These are phyloP conservation scores for Sarcophaga bullata DNA, from an alignment of 1,140 invertebrate genomes.

Conservation along the genomic window DNA sequence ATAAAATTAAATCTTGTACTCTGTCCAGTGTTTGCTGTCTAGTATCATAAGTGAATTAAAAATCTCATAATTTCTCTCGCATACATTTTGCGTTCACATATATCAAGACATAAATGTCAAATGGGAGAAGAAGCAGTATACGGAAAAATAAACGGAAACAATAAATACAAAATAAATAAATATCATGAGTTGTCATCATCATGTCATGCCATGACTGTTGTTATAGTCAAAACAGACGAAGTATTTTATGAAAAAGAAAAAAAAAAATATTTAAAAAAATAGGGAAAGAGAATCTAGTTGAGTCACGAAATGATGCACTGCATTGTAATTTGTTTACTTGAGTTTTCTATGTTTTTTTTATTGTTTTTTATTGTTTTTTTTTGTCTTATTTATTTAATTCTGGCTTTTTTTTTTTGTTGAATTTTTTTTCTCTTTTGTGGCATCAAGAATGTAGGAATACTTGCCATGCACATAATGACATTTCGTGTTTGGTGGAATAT, in stretches of 20 bases:
- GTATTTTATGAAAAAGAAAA: neutral
- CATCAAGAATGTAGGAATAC: neutral
- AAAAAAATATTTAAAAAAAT: neutral
- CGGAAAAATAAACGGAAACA: neutral
- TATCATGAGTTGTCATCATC: conserved; percentile 26
- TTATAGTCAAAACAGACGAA: neutral
- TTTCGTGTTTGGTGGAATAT: conserved; percentile 21
- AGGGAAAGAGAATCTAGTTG: neutral
- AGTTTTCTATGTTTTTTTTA: neutral
- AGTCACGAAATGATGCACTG: conserved; percentile 17
- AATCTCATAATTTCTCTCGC: too few species aligned
- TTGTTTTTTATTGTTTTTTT: neutral
- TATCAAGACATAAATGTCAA: neutral
- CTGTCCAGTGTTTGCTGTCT: too few species aligned
- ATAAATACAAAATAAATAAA: conserved; percentile 16
- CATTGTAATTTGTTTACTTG: conserved; percentile 14
- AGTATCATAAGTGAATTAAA: too few species aligned
- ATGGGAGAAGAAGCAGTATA: neutral
- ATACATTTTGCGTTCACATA: too few species aligned
- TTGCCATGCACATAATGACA: conserved; percentile 16
- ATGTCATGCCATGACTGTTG: conserved; percentile 10
- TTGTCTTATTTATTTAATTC: too few species aligned
- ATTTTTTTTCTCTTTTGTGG: neutral
- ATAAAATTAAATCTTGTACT: too few species aligned
- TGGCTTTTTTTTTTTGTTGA: too few species aligned